Percentiles rank a stretch among this genome's conserved stretches.
Conservation (phyloP, 2,113 vertebrate genomes). For the Austrofundulus limnaeus region DNA sequence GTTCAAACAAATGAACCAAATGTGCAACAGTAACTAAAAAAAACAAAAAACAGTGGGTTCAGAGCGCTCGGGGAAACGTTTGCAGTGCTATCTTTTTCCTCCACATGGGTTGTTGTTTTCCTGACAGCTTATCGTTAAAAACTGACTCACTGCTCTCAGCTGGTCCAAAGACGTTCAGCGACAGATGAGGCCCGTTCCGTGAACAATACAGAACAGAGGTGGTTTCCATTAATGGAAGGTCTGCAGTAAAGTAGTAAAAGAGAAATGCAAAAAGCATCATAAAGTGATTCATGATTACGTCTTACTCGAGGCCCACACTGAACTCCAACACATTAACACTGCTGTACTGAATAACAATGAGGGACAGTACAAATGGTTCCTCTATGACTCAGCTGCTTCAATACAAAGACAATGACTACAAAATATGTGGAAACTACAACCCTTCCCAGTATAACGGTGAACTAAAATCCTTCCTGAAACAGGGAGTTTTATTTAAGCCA, state of each 20-base stretch:
- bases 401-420: slow-evolving; percentile 9
- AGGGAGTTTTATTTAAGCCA: background rate
- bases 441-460: slow-evolving; percentile 11
- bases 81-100: slow-evolving; percentile 70
- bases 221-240: slow-evolving; percentile 61
- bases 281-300: slow-evolving; percentile 9
- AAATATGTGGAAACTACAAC: slow-evolving; percentile 33
- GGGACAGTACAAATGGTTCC: slow-evolving; percentile 15
- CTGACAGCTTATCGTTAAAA: slow-evolving; percentile 66
- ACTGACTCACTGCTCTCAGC: slow-evolving; percentile 65
- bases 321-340: background rate
- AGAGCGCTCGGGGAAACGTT: slow-evolving; percentile 62
- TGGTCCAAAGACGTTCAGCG: slow-evolving; percentile 60
- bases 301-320: slow-evolving; percentile 3
- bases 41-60: slow-evolving; percentile 24
- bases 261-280: slow-evolving; percentile 18
- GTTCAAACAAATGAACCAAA: slow-evolving; percentile 19
- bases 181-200: slow-evolving; percentile 63
- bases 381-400: slow-evolving; percentile 11
- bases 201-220: slow-evolving; percentile 58
- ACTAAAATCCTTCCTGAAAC: slow-evolving; percentile 38
- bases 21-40: slow-evolving; percentile 24
- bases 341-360: slow-evolving; percentile 4
- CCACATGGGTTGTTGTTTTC: slow-evolving; percentile 72
- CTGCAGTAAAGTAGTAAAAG: slow-evolving; percentile 24